Base-by-base conservation (phyloP, 2,888 invertebrate species). In the Tyria jacobaeae region DNA sequence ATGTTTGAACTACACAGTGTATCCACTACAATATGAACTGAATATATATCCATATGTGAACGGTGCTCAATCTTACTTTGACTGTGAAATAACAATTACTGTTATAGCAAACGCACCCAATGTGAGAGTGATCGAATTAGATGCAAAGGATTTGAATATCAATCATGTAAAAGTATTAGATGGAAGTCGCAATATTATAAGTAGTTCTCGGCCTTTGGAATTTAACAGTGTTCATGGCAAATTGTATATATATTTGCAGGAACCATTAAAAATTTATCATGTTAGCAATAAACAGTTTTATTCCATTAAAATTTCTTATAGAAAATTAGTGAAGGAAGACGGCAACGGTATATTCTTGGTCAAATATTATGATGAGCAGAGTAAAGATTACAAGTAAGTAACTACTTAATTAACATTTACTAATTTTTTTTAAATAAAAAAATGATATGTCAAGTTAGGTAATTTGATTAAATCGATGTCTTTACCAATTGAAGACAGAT, bases 1-100 rank as follows among this genome's bases (percentile, higher is more conserved):
- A 72, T 94, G 94, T 73, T 78, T 93, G 17, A 92, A 93, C 70
- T 94, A 91, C 50, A 92, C 92, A 56, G 88, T 94, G 52, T 94
- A 94, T 68, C 94, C 94, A 62, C 84, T 92, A 65, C 90, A 93
- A 67, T 94, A 94, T 50, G 93, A 93, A 57, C 60, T 94, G 0
- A 86, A 82, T 2, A 79, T 94, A 56, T 86, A 75, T 17, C 93
- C 93, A 0, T 85, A 88, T 50, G 73, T 91, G 52, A 82, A 80
- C 41, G 78, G 71, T 24, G 82, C 81, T 1, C 75, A 68, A 39
- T 86, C 87, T 35, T 90, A 86, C 75, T 93, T 89, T 57, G 86
- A 91, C 47, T 89, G 92, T 81, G 87, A 90, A 49, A 72, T 92
- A 50, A 80, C 81, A 2, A 91, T 94, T 63, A 90, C 90, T 7